These are phyloP conservation scores for Coptodon bakossiorum DNA, from an alignment of 2,113 vertebrate species.

Conservation along the genomic window DNA sequence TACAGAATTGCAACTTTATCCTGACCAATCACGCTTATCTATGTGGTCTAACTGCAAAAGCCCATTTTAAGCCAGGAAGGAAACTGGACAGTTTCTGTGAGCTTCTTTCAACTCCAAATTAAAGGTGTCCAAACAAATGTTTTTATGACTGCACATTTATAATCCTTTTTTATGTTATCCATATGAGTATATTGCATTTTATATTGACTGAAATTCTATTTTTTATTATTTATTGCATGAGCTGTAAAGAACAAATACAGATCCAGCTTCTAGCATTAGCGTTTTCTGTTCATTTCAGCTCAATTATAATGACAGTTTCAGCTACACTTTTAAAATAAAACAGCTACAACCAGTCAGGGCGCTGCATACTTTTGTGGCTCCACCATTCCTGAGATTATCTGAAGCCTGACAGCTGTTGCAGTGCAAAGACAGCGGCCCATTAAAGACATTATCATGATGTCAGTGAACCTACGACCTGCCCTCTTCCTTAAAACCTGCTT, in stretches of 20 bases:
- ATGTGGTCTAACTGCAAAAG: not conserved
- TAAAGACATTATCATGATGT: not conserved
- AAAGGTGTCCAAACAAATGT: not conserved
- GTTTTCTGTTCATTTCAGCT: not conserved
- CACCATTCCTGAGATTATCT: not conserved
- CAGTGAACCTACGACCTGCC: not conserved
- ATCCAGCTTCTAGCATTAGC: not conserved
- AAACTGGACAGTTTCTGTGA: not conserved
- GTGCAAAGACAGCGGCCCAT: not conserved
- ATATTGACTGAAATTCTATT: not conserved
- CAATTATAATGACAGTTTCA: not conserved
- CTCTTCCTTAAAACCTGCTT: not conserved
- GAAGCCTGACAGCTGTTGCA: not conserved
- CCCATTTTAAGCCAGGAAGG: not conserved
- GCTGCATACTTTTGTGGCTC: not conserved
- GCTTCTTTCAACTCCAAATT: not conserved
- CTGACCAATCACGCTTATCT: not conserved
- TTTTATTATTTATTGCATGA: not conserved
- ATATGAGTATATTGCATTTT: not conserved
- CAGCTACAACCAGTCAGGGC: not conserved
- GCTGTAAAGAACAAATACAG: not conserved
- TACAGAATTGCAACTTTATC: not conserved
- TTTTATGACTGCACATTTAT: not conserved
- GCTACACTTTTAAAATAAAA: not conserved
- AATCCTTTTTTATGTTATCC: not conserved